Percentiles rank a stretch among this genome's conserved stretches.
Evolutionary conservation across 2,113 vertebrate genomes (phyloP).

Genomic region (Hoplias malabaricus): DNA sequence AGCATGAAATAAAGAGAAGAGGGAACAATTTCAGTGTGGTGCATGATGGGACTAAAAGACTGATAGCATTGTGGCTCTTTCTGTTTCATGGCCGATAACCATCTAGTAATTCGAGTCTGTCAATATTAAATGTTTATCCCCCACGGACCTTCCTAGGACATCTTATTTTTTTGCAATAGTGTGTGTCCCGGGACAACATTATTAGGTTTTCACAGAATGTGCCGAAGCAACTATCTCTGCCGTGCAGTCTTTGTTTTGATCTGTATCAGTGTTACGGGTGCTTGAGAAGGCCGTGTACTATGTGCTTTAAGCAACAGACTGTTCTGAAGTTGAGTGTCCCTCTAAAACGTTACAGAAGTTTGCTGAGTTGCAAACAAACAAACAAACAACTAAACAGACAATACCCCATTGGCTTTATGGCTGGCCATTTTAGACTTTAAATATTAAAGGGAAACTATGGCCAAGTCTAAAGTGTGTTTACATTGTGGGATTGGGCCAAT

Average conservation of each 20-base stretch:
- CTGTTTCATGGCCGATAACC: not conserved
- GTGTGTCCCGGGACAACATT: constrained; percentile 3
- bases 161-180: not conserved
- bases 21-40: not conserved
- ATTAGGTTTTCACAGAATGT: constrained; percentile 8
- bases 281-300: not conserved
- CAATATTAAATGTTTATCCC: constrained; percentile 9
- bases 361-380: too few relatives aligned
- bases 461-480: not conserved
- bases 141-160: not conserved
- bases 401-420: too few relatives aligned
- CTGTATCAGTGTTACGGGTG: not conserved
- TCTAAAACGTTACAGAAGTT: not conserved
- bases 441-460: not conserved
- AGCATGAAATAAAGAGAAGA: not conserved
- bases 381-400: too few relatives aligned
- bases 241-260: not conserved
- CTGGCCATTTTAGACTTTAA: too few relatives aligned
- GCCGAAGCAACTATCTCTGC: not conserved
- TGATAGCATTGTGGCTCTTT: not conserved
- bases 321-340: not conserved
- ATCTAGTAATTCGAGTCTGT: constrained; percentile 1
- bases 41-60: not conserved
- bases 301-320: not conserved
- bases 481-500: not conserved